Conservation (phyloP, 2,888 invertebrate species). For the Itoplectis maculator region DNA sequence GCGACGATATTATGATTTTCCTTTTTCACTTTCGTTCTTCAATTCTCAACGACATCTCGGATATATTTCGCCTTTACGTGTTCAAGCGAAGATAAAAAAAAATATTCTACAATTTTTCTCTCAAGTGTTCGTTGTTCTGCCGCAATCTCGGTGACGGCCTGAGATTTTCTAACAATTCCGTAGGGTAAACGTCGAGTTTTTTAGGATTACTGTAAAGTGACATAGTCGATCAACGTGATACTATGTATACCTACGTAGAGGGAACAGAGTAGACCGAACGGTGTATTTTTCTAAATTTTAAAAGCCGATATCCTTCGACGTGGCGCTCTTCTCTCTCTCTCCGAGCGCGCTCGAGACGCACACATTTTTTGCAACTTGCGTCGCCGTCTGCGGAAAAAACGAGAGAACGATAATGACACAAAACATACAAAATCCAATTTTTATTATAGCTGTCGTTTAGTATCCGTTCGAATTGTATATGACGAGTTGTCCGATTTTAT, state of each 20-base stretch:
- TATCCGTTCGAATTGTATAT: slow-evolving; percentile 64
- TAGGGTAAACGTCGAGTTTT: slow-evolving; percentile 32
- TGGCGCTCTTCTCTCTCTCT: slow-evolving; percentile 53
- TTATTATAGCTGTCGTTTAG: slow-evolving; percentile 53
- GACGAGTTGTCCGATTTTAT: slow-evolving; percentile 70
- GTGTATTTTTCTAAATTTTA: slow-evolving; percentile 77
- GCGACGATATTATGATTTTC: slow-evolving; percentile 53
- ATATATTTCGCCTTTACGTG: background rate
- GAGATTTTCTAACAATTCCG: slow-evolving; percentile 40
- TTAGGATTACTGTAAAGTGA: slow-evolving; percentile 49
- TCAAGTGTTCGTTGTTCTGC: slow-evolving; percentile 43
- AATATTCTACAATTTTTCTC: slow-evolving; percentile 2
- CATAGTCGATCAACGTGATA: slow-evolving; percentile 79
- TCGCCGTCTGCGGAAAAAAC: slow-evolving; percentile 10
- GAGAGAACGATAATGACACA: slow-evolving; percentile 10
- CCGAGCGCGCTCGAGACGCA: slow-evolving; percentile 9
- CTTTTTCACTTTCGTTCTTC: background rate
- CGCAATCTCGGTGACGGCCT: slow-evolving; percentile 19
- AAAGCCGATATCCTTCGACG: slow-evolving; percentile 40
- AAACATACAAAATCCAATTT: slow-evolving; percentile 55
- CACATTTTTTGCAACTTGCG: slow-evolving; percentile 3
- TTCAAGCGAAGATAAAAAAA: background rate
- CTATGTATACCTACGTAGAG: slow-evolving; percentile 74
- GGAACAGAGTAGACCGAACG: slow-evolving; percentile 77
- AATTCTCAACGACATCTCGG: slow-evolving; percentile 6